A percentile compares a stretch with the other conserved stretches of the same genome.
Evolutionary conservation across 2,797 vertebrate species (phyloP).

Genomic region (Avahi laniger): DNA sequence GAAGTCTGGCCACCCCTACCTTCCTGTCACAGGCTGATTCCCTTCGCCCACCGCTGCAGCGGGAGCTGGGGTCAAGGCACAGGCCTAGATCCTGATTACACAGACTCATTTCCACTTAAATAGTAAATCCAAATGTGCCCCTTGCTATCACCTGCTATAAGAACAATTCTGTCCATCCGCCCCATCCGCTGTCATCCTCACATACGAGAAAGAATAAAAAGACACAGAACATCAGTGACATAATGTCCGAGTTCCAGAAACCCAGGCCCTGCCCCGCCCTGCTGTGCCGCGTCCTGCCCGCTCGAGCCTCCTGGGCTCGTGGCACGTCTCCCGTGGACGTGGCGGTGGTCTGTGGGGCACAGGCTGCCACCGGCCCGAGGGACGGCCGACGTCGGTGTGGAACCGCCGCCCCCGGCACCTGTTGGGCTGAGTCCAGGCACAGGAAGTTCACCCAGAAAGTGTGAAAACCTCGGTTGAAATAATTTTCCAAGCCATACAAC

Average conservation of each 20-base stretch:
- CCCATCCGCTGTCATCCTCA: too few species aligned
- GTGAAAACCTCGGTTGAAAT: not conserved
- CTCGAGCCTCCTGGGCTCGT: rapidly evolving
- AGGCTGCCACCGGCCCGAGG: too few species aligned
- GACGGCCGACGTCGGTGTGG: rapidly evolving
- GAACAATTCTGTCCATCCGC: not conserved
- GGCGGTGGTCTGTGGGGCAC: not conserved
- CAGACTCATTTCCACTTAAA: not conserved
- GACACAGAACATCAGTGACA: not conserved
- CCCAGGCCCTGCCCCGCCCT: too few species aligned
- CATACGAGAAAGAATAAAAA: not conserved
- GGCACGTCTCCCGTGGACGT: rapidly evolving
- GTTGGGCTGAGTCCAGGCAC: not conserved
- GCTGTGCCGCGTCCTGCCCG: rapidly evolving
- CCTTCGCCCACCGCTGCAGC: rapidly evolving
- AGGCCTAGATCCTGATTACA: rapidly evolving
- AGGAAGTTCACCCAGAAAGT: not conserved
- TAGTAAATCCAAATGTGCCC: not conserved
- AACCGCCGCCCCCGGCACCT: rapidly evolving
- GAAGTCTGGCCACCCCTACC: rapidly evolving
- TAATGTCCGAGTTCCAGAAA: not conserved
- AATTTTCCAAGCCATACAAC: not conserved
- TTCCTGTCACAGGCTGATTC: not conserved
- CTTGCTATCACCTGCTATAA: not conserved
- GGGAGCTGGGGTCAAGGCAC: not conserved